Conservation (phyloP, 2,888 invertebrate genomes). For the Cylindroiulus punctatus region DNA sequence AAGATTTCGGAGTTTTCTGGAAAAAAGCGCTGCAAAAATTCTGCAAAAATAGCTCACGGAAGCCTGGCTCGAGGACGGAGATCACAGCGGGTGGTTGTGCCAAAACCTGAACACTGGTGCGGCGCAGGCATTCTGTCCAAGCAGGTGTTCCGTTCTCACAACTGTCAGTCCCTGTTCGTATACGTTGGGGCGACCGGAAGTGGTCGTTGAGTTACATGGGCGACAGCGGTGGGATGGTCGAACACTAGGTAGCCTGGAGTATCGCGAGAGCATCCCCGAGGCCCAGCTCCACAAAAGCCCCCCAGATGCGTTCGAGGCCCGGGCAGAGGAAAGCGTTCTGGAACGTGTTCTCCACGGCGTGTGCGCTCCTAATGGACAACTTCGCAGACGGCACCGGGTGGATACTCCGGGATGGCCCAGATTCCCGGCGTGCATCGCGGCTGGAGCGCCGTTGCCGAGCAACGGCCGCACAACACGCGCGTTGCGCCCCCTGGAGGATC, state of each 20-base stretch:
- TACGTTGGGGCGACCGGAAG: not conserved
- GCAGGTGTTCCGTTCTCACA: not conserved
- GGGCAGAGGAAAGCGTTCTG: not conserved
- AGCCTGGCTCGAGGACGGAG: not conserved
- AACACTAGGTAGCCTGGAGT: not conserved
- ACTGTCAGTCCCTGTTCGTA: not conserved
- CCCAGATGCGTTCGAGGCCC: not conserved
- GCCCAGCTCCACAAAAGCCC: not conserved
- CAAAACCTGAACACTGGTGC: too few species aligned
- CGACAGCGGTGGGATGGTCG: not conserved
- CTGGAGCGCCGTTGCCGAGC: not conserved
- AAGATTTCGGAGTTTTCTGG: not conserved
- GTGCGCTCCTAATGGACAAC: not conserved
- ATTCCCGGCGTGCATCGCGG: not conserved
- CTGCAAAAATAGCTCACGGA: not conserved
- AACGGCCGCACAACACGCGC: not conserved
- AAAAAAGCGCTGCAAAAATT: not conserved
- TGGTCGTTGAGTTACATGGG: not conserved
- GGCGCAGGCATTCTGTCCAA: not conserved
- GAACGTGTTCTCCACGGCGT: not conserved
- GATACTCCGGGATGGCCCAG: not conserved
- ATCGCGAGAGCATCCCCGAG: slow-evolving; percentile 1
- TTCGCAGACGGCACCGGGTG: not conserved
- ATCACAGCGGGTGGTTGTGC: too few species aligned
- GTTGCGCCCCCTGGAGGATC: not conserved